Evolutionary conservation across 2,113 vertebrate genomes (phyloP).

Genomic region (Eolophus roseicapilla): DNA sequence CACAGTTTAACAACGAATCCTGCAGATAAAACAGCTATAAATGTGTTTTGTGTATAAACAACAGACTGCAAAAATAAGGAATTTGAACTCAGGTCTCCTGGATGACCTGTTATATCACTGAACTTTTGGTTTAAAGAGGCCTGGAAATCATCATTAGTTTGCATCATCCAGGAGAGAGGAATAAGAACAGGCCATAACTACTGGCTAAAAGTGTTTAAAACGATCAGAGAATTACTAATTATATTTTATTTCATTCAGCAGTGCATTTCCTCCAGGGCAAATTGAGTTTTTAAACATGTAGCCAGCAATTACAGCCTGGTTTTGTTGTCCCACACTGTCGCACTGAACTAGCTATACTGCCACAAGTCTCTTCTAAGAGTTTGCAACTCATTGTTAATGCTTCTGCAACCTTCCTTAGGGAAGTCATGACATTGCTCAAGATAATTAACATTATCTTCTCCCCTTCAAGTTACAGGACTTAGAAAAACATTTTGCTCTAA

Average conservation of each 20-base stretch:
- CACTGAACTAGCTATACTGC: not conserved
- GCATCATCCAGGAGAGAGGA: not conserved
- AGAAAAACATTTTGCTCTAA: not conserved
- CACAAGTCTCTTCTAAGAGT: not conserved
- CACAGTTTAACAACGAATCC: not conserved
- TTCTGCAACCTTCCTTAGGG: not conserved
- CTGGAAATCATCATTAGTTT: not conserved
- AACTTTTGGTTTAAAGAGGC: not conserved
- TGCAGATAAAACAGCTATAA: not conserved
- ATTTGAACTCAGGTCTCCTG: not conserved
- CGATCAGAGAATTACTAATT: not conserved
- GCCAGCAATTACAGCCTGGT: not conserved
- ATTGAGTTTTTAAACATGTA: not conserved
- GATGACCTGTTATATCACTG: not conserved
- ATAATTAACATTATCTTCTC: not conserved
- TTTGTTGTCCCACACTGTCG: rapidly evolving
- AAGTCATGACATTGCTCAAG: not conserved
- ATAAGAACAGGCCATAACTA: not conserved
- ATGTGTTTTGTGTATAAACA: not conserved
- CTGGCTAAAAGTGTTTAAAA: not conserved
- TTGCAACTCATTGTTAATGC: not conserved
- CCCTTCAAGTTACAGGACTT: not conserved
- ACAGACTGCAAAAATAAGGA: not conserved
- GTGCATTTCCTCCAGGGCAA: not conserved
- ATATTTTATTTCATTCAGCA: not conserved